Percentiles rank a stretch among this genome's conserved stretches.
Conservation (phyloP, 2,113 vertebrate genomes). For the Cheilinus undulatus region DNA sequence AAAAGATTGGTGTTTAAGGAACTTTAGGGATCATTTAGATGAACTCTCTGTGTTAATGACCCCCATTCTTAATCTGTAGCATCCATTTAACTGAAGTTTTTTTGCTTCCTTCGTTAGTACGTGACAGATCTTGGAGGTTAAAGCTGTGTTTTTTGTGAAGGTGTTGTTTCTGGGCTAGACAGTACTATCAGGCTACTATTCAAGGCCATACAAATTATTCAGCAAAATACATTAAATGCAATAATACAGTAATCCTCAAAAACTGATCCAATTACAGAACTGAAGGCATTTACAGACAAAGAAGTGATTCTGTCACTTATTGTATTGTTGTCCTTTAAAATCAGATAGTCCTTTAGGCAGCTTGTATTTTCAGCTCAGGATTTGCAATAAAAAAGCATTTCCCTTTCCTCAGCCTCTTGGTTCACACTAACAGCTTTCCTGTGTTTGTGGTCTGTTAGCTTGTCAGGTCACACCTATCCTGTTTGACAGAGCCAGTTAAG, state of each 20-base stretch:
- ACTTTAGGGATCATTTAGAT: too few relatives aligned
- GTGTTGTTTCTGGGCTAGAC: too few relatives aligned
- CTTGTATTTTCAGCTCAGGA: not conserved
- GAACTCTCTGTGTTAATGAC: too few relatives aligned
- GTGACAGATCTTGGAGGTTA: not conserved
- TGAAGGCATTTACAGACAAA: not conserved
- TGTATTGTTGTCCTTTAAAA: not conserved
- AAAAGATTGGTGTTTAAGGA: too few relatives aligned
- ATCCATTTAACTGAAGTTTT: too few relatives aligned
- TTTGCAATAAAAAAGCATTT: not conserved
- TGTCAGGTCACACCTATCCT: constrained; percentile 26
- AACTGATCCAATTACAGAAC: not conserved
- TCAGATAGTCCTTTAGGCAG: not conserved
- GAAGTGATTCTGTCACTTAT: not conserved
- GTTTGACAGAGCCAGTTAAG: constrained; percentile 36
- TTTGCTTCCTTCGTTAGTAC: too few relatives aligned
- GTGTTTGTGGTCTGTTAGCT: constrained; percentile 21
- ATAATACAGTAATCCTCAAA: too few relatives aligned
- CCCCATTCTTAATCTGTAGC: too few relatives aligned
- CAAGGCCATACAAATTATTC: not conserved
- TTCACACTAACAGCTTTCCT: constrained; percentile 4
- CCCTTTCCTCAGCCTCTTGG: not conserved
- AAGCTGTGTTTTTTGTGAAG: not conserved
- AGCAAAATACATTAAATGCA: not conserved
- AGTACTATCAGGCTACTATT: not conserved